These are phyloP conservation scores for Cairina moschata DNA, from an alignment of 2,113 vertebrate genomes.

Conservation along the genomic window DNA sequence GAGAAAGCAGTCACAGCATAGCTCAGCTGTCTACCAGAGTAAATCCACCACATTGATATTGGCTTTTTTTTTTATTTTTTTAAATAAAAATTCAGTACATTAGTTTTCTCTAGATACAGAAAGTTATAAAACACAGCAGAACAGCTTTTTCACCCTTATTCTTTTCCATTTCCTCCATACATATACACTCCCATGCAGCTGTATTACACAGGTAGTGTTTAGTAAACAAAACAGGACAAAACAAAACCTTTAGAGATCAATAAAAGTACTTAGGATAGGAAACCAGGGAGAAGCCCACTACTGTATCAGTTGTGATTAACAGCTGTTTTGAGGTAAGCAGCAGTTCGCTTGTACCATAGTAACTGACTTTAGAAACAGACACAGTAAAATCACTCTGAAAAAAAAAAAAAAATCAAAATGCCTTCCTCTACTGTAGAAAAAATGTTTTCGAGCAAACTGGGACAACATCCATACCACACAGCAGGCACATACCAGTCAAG, in stretches of 20 bases:
- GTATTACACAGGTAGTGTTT: not conserved
- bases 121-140: not conserved
- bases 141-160: not conserved
- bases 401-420: not conserved
- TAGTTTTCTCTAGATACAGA: not conserved
- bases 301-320: not conserved
- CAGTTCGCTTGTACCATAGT: accelerated
- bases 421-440: not conserved
- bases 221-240: not conserved
- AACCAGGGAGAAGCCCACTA: not conserved
- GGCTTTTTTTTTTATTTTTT: not conserved
- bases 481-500: not conserved
- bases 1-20: no score
- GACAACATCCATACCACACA: slow-evolving; percentile 5
- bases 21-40: no score
- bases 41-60: not conserved
- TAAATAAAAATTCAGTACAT: not conserved
- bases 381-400: not conserved
- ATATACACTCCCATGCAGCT: not conserved
- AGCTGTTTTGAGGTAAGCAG: not conserved
- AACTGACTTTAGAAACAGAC: not conserved
- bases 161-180: not conserved
- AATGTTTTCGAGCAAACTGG: not conserved
- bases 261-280: not conserved
- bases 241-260: not conserved